Percentiles rank a stretch among this genome's conserved stretches.
These are phyloP conservation scores for Pangasius macronema DNA, from an alignment of 2,797 vertebrate species.

Conservation along the genomic window DNA sequence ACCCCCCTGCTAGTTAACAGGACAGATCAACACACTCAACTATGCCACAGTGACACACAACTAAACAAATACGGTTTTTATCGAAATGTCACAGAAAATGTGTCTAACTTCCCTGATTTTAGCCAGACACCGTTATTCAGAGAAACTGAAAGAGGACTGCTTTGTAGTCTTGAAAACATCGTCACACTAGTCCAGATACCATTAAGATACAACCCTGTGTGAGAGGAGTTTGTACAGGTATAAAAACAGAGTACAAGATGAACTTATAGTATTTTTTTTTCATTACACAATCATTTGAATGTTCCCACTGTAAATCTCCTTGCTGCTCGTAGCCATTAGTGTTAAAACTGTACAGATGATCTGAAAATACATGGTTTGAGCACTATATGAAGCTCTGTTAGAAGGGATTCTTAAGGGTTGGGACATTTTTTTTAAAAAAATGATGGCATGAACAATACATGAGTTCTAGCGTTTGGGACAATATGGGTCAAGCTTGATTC, in stretches of 20 bases:
- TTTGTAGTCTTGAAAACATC: background rate
- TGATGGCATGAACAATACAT: background rate
- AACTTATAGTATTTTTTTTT: background rate
- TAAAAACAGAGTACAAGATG: background rate
- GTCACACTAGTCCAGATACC: background rate
- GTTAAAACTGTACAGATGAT: conserved; percentile 3
- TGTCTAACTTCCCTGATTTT: background rate
- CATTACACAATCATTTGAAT: background rate
- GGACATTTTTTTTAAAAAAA: background rate
- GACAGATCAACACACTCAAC: background rate
- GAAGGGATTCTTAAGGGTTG: background rate
- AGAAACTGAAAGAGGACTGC: background rate
- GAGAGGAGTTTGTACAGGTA: background rate
- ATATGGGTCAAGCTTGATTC: background rate
- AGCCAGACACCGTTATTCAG: background rate
- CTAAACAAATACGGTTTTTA: background rate
- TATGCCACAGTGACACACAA: background rate
- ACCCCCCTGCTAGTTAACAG: background rate
- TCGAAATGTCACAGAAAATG: background rate
- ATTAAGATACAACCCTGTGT: background rate
- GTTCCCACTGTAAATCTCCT: background rate
- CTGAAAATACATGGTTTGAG: background rate
- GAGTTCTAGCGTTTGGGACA: background rate
- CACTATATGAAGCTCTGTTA: background rate
- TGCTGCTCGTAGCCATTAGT: background rate